Evolutionary conservation across 2,113 vertebrate genomes (phyloP).

Genomic region (Lophius piscatorius): DNA sequence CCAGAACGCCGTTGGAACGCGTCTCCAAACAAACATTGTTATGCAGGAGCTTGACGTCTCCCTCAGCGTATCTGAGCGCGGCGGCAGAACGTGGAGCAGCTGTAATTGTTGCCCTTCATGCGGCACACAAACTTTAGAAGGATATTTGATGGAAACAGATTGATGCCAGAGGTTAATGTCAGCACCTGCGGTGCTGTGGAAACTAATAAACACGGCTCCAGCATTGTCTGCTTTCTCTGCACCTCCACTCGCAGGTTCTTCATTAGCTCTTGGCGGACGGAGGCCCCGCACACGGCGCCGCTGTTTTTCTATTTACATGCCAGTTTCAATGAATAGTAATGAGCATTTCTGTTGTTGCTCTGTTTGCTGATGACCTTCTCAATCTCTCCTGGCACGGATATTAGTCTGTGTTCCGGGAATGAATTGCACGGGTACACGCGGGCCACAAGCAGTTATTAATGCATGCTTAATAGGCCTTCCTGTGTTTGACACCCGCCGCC

Average conservation of each 20-base stretch:
- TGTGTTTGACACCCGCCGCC: slow-evolving; percentile 19
- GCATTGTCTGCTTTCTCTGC: slow-evolving; percentile 15
- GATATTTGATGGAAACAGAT: slow-evolving; percentile 24
- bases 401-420: slow-evolving; percentile 42
- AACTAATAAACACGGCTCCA: slow-evolving; percentile 12
- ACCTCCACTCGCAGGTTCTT: slow-evolving; percentile 30
- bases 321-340: slow-evolving; percentile 72
- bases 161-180: slow-evolving; percentile 42
- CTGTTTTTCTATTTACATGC: slow-evolving; percentile 53
- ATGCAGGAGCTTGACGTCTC: too few relatives aligned
- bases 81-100: not conserved
- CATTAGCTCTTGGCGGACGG: slow-evolving; percentile 43
- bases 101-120: slow-evolving; percentile 31
- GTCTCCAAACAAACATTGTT: too few relatives aligned
- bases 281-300: slow-evolving; percentile 16
- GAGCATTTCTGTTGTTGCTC: slow-evolving; percentile 39
- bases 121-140: not conserved
- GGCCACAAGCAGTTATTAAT: slow-evolving; percentile 45
- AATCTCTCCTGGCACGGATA: slow-evolving; percentile 28
- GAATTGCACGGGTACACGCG: slow-evolving; percentile 10
- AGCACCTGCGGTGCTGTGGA: not conserved
- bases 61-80: not conserved
- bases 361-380: slow-evolving; percentile 55
- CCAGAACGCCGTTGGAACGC: too few relatives aligned
- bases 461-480: slow-evolving; percentile 37